Base-by-base conservation (phyloP, 2,888 invertebrate genomes). In the Agrochola macilenta region DNA sequence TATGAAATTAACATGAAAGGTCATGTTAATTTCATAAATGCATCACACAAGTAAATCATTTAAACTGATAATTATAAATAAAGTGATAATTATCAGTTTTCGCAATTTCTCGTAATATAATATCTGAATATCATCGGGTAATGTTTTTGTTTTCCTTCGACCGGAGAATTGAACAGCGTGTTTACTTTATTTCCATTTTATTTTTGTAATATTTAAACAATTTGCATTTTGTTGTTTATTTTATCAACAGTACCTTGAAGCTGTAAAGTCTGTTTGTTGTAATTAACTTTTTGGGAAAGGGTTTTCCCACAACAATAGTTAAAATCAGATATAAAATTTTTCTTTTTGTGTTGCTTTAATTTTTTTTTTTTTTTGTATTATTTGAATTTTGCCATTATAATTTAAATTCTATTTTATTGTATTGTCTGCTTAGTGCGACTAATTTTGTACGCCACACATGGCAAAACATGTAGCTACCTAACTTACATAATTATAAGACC, bases 111-210 rank as follows among this genome's bases (percentile, higher is more conserved):
- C 58, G 73, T 74, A 35, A 35, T 35, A 35, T 72, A 76, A 76
- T 81, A 81, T 69, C 74, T 58, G 61, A 76, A 73, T 52, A 65
- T 17, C 68, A 76, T 49, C 52, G 14, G 52, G 2, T 61, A 35
- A 14, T 81, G 74, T 83, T 83, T 71, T 81, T 85, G 86, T 85
- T 83, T 74, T 57, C 43, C 46, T 69, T 75, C 26, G 30, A 74
- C 57, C 5, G 30, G 60, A 64, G 43, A 71, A 77, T 69, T 63
- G 64, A 61, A 76, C 30, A 39, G 35, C 14, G 23, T 39, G 61
- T 74, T 83, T 76, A 74, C 60, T 57, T 60, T 68, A 69, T 43
- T n/a, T 4, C 2, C 23, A 20, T 23, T 74, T 82, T 78, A 82
- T 78, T 82, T 82, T 82, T 72, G 12, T 63, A 65, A 54, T 52